Evolutionary conservation across 2,888 invertebrate genomes (phyloP).

Genomic region (Holacanthella duospinosa): DNA sequence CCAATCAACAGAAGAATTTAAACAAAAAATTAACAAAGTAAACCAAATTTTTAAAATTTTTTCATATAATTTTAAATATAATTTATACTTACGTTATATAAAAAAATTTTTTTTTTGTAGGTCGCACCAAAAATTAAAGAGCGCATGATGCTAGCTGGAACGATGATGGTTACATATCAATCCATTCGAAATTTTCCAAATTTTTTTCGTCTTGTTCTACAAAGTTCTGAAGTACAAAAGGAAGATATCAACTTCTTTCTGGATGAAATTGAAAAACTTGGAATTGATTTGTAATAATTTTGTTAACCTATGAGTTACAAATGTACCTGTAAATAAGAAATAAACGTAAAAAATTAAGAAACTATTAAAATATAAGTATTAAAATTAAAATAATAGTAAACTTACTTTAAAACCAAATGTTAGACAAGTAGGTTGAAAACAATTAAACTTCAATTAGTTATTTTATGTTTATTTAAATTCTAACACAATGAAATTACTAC

Average conservation of each 20-base stretch:
- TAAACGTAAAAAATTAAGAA: too few relatives aligned
- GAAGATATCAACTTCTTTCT: constrained; percentile 78
- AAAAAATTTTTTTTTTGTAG: constrained; percentile 41
- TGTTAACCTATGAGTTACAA: too few relatives aligned
- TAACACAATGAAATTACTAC: too few relatives aligned
- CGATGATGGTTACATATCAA: constrained; percentile 94
- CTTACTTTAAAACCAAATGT: too few relatives aligned
- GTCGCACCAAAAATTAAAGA: constrained; percentile 89
- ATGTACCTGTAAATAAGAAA: too few relatives aligned
- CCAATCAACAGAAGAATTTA: constrained; percentile 27
- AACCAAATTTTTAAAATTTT: not conserved
- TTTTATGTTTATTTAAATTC: too few relatives aligned
- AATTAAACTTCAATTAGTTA: too few relatives aligned
- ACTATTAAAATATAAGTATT: not conserved
- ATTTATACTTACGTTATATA: too few relatives aligned
- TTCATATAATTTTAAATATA: not conserved
- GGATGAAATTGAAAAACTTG: constrained; percentile 75
- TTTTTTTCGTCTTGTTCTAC: constrained; percentile 88
- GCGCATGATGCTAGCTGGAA: constrained; percentile 85
- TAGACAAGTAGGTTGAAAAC: too few relatives aligned
- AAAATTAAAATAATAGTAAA: not conserved
- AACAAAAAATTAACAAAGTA: constrained; percentile 28
- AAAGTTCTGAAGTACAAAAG: constrained; percentile 73
- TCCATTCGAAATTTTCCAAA: constrained; percentile 74
- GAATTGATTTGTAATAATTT: constrained; percentile 59